Percentiles rank a stretch among this genome's conserved stretches.
These are phyloP conservation scores for Petrolisthes cinctipes DNA, from an alignment of 2,888 invertebrate genomes.

Conservation along the genomic window DNA sequence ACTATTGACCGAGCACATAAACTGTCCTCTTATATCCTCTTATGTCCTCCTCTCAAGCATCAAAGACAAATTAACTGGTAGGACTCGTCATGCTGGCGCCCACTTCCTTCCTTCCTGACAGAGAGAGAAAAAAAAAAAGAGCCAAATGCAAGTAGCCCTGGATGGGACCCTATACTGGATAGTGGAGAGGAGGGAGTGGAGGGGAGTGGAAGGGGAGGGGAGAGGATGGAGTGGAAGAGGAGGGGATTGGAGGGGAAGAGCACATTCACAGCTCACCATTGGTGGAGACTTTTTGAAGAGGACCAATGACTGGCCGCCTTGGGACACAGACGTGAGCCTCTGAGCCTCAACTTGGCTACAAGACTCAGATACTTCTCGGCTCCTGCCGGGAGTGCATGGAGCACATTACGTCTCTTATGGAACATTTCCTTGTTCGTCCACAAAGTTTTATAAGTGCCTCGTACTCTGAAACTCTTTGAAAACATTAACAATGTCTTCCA, in stretches of 20 bases:
- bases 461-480: too few relatives aligned
- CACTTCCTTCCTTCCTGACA: not conserved
- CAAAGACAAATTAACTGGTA: conserved; percentile 40
- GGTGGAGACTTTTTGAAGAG: conserved; percentile 4
- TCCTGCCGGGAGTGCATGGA: conserved; percentile 30
- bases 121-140: too few relatives aligned
- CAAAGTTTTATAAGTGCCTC: too few relatives aligned
- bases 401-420: not conserved
- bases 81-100: conserved; percentile 46
- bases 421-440: too few relatives aligned
- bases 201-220: conserved; percentile 23
- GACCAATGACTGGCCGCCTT: conserved; percentile 24
- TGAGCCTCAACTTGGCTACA: conserved; percentile 37
- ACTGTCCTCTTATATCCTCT: conserved; percentile 7
- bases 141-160: too few relatives aligned
- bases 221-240: not conserved
- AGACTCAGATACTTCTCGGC: conserved; percentile 47
- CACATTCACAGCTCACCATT: conserved; percentile 25
- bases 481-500: too few relatives aligned
- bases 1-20: too few relatives aligned
- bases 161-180: too few relatives aligned
- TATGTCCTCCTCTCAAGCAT: conserved; percentile 39
- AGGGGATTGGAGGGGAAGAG: too few relatives aligned
- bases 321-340: conserved; percentile 32
- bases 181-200: not conserved